Conservation (phyloP, 1,140 invertebrate genomes). For the Maconellicoccus hirsutus region DNA sequence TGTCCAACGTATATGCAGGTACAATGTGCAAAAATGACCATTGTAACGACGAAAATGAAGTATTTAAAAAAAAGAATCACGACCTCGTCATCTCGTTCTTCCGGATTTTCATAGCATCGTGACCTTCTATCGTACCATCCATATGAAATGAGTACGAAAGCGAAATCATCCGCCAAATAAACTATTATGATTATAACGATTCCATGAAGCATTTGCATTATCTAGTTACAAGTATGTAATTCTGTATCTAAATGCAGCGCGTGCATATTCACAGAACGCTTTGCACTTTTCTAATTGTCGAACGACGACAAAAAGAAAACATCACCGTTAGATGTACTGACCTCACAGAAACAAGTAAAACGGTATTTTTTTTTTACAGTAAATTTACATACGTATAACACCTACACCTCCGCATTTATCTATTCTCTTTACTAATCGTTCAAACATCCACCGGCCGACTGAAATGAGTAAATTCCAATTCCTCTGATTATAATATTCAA, state of each 20-base stretch:
- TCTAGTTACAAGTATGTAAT: no score
- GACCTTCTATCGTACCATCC: slow-evolving; percentile 2
- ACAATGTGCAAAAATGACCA: no score
- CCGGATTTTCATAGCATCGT: not conserved
- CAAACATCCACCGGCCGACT: not conserved
- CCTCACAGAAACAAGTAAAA: not conserved
- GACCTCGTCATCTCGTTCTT: not conserved
- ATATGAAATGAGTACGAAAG: slow-evolving; percentile 7
- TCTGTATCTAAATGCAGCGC: no score
- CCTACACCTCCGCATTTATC: not conserved
- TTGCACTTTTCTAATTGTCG: no score
- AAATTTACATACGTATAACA: not conserved
- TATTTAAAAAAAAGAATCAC: not conserved
- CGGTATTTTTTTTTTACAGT: not conserved
- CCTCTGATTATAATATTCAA: not conserved
- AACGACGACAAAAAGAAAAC: not conserved
- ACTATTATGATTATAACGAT: not conserved
- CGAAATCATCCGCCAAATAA: not conserved
- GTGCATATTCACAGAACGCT: no score
- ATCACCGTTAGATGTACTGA: not conserved
- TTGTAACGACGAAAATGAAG: not conserved
- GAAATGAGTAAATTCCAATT: not conserved
- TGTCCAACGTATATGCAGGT: no score
- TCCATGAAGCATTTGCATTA: not conserved
- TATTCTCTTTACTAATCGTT: slow-evolving; percentile 1